Conservation (phyloP, 2,113 vertebrate genomes). For the Phaethornis superciliosus region DNA sequence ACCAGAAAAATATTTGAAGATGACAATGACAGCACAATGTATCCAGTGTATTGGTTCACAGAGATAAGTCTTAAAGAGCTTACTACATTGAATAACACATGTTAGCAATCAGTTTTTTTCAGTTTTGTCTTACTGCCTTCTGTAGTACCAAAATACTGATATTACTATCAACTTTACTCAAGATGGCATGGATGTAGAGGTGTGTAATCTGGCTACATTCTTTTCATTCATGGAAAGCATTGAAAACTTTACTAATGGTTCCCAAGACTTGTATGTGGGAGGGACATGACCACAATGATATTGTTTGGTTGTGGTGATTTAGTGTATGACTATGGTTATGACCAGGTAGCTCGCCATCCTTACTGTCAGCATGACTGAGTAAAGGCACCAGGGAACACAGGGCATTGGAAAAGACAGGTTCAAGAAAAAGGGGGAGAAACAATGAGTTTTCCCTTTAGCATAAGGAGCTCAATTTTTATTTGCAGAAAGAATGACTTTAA, state of each 20-base stretch:
- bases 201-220: not conserved
- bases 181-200: not conserved
- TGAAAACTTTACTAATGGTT: not conserved
- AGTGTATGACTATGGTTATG: not conserved
- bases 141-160: not conserved
- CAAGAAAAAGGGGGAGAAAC: not conserved
- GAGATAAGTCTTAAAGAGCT: not conserved
- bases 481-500: not conserved
- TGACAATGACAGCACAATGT: not conserved
- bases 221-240: not conserved
- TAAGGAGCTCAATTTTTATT: not conserved
- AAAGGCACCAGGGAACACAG: not conserved
- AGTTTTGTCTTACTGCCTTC: not conserved
- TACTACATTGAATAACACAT: not conserved
- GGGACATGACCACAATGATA: not conserved
- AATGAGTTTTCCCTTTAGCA: not conserved
- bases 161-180: not conserved
- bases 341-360: not conserved
- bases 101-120: not conserved
- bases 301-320: not conserved
- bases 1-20: not conserved
- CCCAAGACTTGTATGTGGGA: not conserved
- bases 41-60: not conserved
- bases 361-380: not conserved
- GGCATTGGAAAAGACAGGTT: not conserved